Percentiles rank a stretch among this genome's conserved stretches.
phyloP scores from a whole-genome alignment of 1,140 invertebrate species.

The Heliconius hermathena region DNA sequence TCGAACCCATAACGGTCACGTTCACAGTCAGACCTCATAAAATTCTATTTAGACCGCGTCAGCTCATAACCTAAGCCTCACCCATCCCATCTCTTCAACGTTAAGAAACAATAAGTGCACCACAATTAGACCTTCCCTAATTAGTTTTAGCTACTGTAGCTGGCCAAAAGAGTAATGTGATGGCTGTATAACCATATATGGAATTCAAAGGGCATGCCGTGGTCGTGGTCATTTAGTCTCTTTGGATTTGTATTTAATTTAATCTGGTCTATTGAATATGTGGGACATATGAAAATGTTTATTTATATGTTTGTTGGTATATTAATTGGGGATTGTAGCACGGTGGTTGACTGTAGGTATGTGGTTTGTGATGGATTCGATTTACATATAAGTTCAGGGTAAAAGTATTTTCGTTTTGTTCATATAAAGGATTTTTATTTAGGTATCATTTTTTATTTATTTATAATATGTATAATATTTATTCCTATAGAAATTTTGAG shows the following conservation, averaged over 20 bases:
- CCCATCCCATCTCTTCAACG: slow-evolving; percentile 22
- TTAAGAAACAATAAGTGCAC: slow-evolving; percentile 22
- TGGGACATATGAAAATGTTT: slow-evolving; percentile 6
- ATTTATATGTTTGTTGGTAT: not conserved
- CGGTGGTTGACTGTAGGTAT: not conserved
- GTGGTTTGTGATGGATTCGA: not conserved
- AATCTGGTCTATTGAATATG: slow-evolving; percentile 13
- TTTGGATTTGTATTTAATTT: slow-evolving; percentile 11
- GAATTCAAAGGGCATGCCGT: slow-evolving; percentile 20
- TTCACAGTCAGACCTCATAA: too few species aligned
- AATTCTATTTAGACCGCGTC: not conserved
- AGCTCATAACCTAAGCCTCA: slow-evolving; percentile 10
- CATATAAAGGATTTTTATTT: too few species aligned
- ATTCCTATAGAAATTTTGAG: too few species aligned
- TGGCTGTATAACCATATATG: slow-evolving; percentile 27
- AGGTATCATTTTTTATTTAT: too few species aligned
- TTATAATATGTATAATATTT: too few species aligned
- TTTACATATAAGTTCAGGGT: too few species aligned
- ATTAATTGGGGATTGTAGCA: not conserved
- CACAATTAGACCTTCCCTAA: slow-evolving; percentile 39
- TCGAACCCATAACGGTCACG: too few species aligned
- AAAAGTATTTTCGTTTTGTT: too few species aligned
- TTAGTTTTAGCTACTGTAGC: slow-evolving; percentile 41
- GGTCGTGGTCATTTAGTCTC: slow-evolving; percentile 17
- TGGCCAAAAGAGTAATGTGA: slow-evolving; percentile 31